Base-by-base conservation (phyloP, 2,888 invertebrate species). In the Eristalinus aeneus region DNA sequence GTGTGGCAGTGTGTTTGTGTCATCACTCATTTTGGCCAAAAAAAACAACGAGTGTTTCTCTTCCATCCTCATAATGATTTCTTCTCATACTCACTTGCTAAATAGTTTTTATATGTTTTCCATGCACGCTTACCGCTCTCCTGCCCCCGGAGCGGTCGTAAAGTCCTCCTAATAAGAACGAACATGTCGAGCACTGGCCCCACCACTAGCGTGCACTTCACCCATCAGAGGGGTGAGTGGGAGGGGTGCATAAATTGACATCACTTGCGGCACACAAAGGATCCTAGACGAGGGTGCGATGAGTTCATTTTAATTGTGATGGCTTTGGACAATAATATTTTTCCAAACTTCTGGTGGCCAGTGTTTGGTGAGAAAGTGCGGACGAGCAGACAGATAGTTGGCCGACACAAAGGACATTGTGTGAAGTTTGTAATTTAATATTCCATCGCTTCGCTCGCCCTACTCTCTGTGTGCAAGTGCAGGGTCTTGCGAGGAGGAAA, bases 1-100 rank as follows among this genome's bases (percentile, higher is more conserved):
- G 71, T 16, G 11, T 72, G 27, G 8, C 16, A 34, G 12, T 76
- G 16, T 68, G 53, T 56, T 23, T 61, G 89, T 90, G 88, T 90
- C 89, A 90, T 90, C 89, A 89, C 89, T 90, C 90, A 89, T 88
- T 84, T 89, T 71, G 67, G 10, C 31, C 11, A 67, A 63, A 56
- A 3, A 31, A 27, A 6, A 31, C 58, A 12, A 27, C 23, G 11
- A 60, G 4, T 27, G 16, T 20, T n/a, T n/a, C 69, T 78, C 27
- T n/a, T 39, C 8, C 39, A n/a, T n/a, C n/a, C 65, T 65, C 9
- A 54, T 65, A 79, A 54, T 54, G 16, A 11, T 80, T 81, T 16
- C n/a, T 68, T 56, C 71, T 72, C 73, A 46, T 85, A 85, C 80
- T 85, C 68, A 85, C 85, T 85, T 69, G 61, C 64, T 85, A 64